Evolutionary conservation across 2,113 vertebrate species (phyloP).

Genomic region (Mesocricetus auratus): DNA sequence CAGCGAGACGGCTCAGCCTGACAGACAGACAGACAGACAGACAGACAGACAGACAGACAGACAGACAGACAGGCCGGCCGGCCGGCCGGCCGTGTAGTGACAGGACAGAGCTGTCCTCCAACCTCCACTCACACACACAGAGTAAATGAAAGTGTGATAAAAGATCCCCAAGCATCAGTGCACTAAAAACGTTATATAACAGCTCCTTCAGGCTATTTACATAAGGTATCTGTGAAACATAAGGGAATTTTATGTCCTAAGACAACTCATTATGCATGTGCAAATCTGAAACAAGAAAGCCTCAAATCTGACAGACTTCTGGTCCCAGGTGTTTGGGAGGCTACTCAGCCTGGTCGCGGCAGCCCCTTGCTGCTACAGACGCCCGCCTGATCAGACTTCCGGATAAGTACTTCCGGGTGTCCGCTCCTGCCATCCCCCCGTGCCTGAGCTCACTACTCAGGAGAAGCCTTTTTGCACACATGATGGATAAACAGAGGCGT

Average conservation of each 20-base stretch:
- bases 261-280: background rate
- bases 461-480: background rate
- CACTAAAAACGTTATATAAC: background rate
- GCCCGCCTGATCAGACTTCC: fast-evolving
- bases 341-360: fast-evolving
- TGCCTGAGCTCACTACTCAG: fast-evolving
- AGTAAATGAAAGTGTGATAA: background rate
- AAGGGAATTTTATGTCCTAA: background rate
- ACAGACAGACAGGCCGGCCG: no score
- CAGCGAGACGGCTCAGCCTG: background rate
- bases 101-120: background rate
- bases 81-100: no score
- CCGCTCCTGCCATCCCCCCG: fast-evolving
- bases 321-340: background rate
- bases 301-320: background rate
- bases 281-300: conserved; percentile 3
- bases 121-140: background rate
- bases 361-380: background rate
- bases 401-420: background rate
- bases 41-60: no score
- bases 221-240: background rate
- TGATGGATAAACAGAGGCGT: background rate
- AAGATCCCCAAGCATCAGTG: background rate
- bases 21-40: no score
- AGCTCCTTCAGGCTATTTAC: background rate